Percentiles rank a stretch among this genome's conserved stretches.
Conservation (phyloP, 2,113 vertebrate species). For the Oenanthe oenanthe region DNA sequence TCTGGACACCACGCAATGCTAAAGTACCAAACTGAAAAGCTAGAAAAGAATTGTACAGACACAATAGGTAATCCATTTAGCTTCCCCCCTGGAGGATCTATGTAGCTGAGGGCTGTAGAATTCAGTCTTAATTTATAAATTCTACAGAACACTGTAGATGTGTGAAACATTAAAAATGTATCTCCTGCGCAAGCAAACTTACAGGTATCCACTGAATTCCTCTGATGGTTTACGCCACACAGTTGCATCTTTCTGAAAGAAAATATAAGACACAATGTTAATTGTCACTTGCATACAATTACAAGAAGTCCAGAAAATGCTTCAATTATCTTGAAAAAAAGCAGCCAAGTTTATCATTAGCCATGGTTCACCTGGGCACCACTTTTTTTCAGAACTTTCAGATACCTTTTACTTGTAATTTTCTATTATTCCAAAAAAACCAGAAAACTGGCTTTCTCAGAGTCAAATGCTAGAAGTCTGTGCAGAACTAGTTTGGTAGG, state of each 20-base stretch:
- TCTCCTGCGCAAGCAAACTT: slow-evolving; percentile 60
- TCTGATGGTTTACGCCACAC: slow-evolving; percentile 86
- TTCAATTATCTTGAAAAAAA: background rate
- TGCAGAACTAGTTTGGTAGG: background rate
- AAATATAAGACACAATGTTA: background rate
- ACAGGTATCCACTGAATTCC: slow-evolving; percentile 87
- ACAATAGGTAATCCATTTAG: background rate
- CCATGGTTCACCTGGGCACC: background rate
- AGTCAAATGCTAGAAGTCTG: background rate
- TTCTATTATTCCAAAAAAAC: background rate
- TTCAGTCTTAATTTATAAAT: background rate
- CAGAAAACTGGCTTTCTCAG: background rate
- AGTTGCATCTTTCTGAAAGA: slow-evolving; percentile 81
- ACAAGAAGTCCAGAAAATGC: background rate
- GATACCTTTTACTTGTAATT: background rate
- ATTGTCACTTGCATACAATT: background rate
- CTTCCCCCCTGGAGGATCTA: background rate
- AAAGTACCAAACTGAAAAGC: background rate
- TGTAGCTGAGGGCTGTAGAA: background rate
- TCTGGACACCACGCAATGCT: background rate
- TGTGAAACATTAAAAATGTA: background rate
- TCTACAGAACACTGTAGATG: background rate
- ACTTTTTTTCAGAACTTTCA: background rate
- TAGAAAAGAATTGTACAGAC: background rate
- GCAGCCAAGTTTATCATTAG: background rate